Evolutionary conservation across 2,888 invertebrate species (phyloP).

Genomic region (Zele albiditarsus): DNA sequence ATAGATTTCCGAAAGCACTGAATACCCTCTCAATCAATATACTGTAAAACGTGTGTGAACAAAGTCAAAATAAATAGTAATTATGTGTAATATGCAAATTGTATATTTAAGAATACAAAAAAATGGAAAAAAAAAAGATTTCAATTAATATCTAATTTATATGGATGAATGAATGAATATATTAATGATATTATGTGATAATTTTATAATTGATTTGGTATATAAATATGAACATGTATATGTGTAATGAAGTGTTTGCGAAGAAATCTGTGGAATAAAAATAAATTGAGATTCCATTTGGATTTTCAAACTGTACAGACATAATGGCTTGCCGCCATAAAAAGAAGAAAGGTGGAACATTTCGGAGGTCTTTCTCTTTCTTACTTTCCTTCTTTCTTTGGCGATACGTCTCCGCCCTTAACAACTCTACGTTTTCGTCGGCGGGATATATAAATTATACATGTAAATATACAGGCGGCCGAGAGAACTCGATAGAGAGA

Average conservation of each 20-base stretch:
- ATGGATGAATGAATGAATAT: conserved; percentile 3
- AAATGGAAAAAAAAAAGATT: neutral
- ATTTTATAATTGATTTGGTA: neutral
- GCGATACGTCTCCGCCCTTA: conserved; percentile 41
- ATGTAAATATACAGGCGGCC: conserved; percentile 69
- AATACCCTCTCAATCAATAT: too few relatives aligned
- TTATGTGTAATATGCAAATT: neutral
- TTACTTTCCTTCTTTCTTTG: neutral
- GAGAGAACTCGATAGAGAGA: conserved; percentile 53
- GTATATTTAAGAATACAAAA: neutral
- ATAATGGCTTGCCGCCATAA: conserved; percentile 49
- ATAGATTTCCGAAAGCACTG: too few relatives aligned
- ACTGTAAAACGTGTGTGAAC: neutral
- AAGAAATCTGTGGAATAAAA: neutral
- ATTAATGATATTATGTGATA: neutral
- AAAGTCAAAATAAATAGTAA: neutral
- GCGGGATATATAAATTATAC: conserved; percentile 70
- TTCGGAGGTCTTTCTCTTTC: neutral
- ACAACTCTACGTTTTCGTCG: conserved; percentile 38
- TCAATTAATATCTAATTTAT: conserved; percentile 16
- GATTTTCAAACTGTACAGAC: conserved; percentile 36
- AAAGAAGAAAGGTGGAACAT: conserved; percentile 36
- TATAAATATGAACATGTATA: neutral
- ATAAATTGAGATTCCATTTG: conserved; percentile 23
- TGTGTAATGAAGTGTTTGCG: neutral